These are phyloP conservation scores for Petromus typicus DNA, from an alignment of 2,113 vertebrate species.

Conservation along the genomic window DNA sequence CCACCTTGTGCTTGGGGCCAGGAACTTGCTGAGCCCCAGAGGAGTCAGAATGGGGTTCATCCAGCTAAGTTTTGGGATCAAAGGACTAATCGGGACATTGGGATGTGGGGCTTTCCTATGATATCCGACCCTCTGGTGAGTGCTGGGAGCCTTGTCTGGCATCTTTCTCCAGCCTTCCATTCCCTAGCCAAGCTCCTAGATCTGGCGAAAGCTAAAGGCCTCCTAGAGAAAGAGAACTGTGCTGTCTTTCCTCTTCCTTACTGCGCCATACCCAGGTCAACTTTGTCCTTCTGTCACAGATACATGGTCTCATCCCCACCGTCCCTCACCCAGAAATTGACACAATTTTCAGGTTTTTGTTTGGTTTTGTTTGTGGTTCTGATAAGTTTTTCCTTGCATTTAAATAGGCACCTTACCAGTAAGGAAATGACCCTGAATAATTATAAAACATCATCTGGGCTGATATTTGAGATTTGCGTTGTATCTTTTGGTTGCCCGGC, in stretches of 20 bases:
- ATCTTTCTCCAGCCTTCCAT: neutral
- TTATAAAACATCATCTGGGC: slow-evolving; percentile 59
- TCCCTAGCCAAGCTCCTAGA: neutral
- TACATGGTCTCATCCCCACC: neutral
- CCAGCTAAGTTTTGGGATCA: neutral
- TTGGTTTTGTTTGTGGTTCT: neutral
- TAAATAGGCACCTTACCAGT: slow-evolving; percentile 68
- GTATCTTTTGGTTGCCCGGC: slow-evolving; percentile 75
- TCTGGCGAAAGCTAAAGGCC: neutral
- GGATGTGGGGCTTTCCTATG: neutral
- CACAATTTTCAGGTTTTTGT: slow-evolving; percentile 6
- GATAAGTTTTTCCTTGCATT: slow-evolving; percentile 63
- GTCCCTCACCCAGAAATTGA: neutral
- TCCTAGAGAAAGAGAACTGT: neutral
- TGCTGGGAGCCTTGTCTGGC: neutral
- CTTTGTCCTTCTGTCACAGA: neutral
- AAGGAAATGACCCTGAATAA: slow-evolving; percentile 68
- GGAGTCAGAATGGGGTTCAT: neutral
- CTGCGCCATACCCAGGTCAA: neutral
- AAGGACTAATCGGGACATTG: neutral
- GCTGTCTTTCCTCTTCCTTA: neutral
- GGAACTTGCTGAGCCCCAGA: neutral
- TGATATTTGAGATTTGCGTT: slow-evolving; percentile 53
- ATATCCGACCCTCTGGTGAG: too few relatives aligned
- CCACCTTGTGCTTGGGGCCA: accelerated